Evolutionary conservation across 2,113 vertebrate genomes (phyloP).

Genomic region (Notothenia coriiceps): DNA sequence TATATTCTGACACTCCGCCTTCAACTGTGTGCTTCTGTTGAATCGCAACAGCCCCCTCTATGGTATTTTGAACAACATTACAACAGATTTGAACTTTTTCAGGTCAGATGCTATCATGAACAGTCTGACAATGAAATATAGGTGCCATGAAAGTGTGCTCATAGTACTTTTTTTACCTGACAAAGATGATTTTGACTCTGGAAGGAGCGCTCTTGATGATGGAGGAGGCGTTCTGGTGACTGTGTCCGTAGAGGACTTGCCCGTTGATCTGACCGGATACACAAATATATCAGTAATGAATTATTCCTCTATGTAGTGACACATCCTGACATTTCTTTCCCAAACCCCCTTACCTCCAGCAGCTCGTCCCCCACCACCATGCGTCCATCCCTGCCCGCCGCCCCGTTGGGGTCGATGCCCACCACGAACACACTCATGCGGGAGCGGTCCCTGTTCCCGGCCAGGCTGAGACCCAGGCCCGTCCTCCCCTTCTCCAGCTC

Average conservation of each 20-base stretch:
- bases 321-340: background rate
- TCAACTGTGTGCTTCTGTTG: background rate
- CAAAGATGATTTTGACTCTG: conserved; percentile 95
- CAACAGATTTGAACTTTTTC: background rate
- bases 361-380: conserved; percentile 95
- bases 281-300: background rate
- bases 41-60: conserved; percentile 68
- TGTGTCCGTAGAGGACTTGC: conserved; percentile 94
- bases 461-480: conserved; percentile 97
- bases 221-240: conserved; percentile 97
- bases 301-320: background rate
- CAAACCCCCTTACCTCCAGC: conserved; percentile 87
- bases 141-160: background rate
- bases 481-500: conserved; percentile 95
- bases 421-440: conserved; percentile 98
- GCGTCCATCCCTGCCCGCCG: conserved; percentile 92
- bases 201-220: conserved; percentile 96
- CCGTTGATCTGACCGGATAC: conserved; percentile 89
- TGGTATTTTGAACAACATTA: conserved; percentile 46
- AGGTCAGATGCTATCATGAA: background rate
- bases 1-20: background rate
- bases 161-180: conserved; percentile 84
- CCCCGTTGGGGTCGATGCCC: conserved; percentile 94
- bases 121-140: too few species aligned
- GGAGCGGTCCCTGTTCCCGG: conserved; percentile 95